Base-by-base conservation (phyloP, 2,113 vertebrate genomes). In the Pampusana beccarii region DNA sequence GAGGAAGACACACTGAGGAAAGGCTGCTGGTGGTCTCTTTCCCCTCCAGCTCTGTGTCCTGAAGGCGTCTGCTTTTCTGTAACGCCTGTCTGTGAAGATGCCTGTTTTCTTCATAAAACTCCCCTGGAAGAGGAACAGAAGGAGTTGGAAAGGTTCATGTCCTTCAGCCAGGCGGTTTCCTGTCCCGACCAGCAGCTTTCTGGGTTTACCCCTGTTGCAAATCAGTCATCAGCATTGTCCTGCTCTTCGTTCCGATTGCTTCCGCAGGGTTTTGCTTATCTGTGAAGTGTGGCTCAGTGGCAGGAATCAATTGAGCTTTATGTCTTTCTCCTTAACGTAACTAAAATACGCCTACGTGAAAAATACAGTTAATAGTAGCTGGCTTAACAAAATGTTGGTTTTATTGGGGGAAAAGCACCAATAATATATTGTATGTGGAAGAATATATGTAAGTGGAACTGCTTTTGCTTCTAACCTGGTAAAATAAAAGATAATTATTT, bases 121-220 rank as follows among this genome's bases (percentile, higher is more conserved):
- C 10, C 15, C 11, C 21, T 44, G 64, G 44, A 65, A 48, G 31
- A 71, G 80, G 31, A 65, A 1, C 16, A 34, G 50, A 18, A 25
- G 50, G 16, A 25, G 34, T 58, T 40, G 2, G 5, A 3, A 0
- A 16, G 29, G 16, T 38, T 46, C 4, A 0, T 5, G 21, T 66
- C 15, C 60, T 34, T 29, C 7, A 70, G 29, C 69, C 72, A 5
- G 86, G 44, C 6, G 0, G 36, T 36, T 87, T 87, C 70, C 56
- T 79, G 77, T 58, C 75, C 56, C 0, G 0, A 13, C 19, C 77
- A 57, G 69, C 50, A 25, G 50, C 83, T 70, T 69, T 57, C 70
- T 1, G 0, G 50, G 15, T 72, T 53, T 40, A 28, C 13, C 17
- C 42, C 26, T 29, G 7, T 33, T 28, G n/a, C 20, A 62, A 53